Percentiles rank a stretch among this genome's conserved stretches.
phyloP scores from a whole-genome alignment of 2,113 vertebrate genomes.

The Leptobrachium ailaonicum region DNA sequence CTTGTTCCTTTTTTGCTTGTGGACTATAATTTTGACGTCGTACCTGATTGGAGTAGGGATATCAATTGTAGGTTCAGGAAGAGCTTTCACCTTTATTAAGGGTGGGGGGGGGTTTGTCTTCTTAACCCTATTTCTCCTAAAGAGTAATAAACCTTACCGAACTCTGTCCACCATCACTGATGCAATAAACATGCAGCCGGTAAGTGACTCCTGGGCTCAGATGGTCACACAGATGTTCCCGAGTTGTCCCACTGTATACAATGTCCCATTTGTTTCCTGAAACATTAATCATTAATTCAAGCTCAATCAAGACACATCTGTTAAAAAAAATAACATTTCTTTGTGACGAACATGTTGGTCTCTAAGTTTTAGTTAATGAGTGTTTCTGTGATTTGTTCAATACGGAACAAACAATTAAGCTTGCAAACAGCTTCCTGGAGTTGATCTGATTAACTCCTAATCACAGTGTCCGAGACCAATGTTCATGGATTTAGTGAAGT shows the following conservation, averaged over 20 bases:
- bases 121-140: no score
- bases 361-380: slow-evolving; percentile 47
- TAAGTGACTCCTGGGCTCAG: slow-evolving; percentile 87
- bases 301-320: slow-evolving; percentile 47
- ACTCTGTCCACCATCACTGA: slow-evolving; percentile 92
- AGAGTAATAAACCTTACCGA: slow-evolving; percentile 70
- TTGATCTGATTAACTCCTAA: slow-evolving; percentile 50
- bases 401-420: slow-evolving; percentile 42
- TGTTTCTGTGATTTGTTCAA: slow-evolving; percentile 46
- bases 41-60: no score
- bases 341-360: slow-evolving; percentile 49
- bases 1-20: no score
- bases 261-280: slow-evolving; percentile 85
- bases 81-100: no score
- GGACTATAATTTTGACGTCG: no score
- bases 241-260: slow-evolving; percentile 81
- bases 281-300: slow-evolving; percentile 51
- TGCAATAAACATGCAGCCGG: slow-evolving; percentile 84
- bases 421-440: slow-evolving; percentile 56
- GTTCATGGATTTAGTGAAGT: slow-evolving; percentile 42
- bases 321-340: slow-evolving; percentile 49
- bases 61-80: no score
- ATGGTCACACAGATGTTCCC: slow-evolving; percentile 87
- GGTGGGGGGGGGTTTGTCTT: no score
- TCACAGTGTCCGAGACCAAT: slow-evolving; percentile 47